phyloP scores from a whole-genome alignment of 2,797 vertebrate genomes.

The Neomorphus geoffroyi region DNA sequence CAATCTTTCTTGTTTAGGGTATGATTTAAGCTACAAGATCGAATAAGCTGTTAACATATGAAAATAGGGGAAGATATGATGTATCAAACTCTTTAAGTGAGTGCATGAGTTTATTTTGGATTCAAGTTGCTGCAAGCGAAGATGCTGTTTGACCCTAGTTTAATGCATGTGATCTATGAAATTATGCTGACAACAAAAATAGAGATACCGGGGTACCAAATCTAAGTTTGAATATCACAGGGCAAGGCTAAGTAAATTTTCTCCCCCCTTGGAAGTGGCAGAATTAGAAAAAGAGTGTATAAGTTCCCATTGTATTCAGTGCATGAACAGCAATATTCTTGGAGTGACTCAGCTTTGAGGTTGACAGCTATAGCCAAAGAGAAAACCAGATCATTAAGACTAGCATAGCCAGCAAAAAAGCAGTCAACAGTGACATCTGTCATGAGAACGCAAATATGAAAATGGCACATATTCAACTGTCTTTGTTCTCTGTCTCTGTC shows the following conservation, averaged over 20 bases:
- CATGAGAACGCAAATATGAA: background rate
- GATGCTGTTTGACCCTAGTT: background rate
- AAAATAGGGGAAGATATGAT: background rate
- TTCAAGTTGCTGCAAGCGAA: background rate
- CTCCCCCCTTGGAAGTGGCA: background rate
- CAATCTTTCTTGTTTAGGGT: background rate
- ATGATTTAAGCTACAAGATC: background rate
- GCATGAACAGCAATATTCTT: background rate
- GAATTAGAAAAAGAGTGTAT: background rate
- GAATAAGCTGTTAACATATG: background rate
- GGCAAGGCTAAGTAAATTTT: background rate
- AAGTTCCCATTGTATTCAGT: background rate
- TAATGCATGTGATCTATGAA: background rate
- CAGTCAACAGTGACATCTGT: background rate
- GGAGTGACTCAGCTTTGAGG: background rate
- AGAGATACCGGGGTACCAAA: background rate
- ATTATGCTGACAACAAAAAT: background rate
- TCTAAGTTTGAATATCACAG: background rate
- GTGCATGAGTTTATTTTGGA: background rate
- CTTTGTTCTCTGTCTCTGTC: background rate
- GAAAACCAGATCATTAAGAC: background rate
- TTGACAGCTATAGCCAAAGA: background rate
- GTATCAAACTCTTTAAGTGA: background rate
- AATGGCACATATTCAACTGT: rapidly evolving
- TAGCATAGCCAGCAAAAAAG: background rate